Conservation (phyloP, 2,113 vertebrate genomes). For the Muscicapa adusta region DNA sequence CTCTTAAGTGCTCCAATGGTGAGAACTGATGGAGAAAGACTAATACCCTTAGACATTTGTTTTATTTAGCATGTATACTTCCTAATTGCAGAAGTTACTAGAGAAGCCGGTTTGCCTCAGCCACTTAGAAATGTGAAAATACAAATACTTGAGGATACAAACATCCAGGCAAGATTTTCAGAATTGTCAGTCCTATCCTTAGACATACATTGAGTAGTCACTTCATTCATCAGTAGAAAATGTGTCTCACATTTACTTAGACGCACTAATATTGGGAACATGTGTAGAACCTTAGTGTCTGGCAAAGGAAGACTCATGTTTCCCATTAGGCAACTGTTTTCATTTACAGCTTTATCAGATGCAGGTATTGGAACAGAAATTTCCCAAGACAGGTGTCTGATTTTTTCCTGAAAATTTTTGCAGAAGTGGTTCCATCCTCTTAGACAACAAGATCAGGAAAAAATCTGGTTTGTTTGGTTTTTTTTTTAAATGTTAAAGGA, state of each 20-base stretch:
- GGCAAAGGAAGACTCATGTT: background rate
- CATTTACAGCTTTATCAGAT: background rate
- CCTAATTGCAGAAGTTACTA: background rate
- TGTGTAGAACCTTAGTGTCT: background rate
- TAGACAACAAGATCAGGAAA: background rate
- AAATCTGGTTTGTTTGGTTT: background rate
- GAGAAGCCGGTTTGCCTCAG: background rate
- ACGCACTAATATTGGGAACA: background rate
- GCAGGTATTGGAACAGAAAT: background rate
- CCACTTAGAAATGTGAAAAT: background rate
- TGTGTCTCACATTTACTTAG: background rate
- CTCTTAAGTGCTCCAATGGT: background rate
- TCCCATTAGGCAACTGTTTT: slow-evolving; percentile 4
- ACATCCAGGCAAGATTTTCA: background rate
- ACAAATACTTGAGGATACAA: background rate
- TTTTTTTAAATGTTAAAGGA: background rate
- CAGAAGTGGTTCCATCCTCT: background rate
- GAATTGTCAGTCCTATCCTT: background rate
- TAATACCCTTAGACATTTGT: background rate
- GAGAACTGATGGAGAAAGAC: background rate
- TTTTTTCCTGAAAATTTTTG: background rate
- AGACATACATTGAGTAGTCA: background rate
- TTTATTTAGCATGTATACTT: background rate
- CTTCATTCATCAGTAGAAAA: background rate
- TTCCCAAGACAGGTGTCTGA: background rate